Conservation (phyloP, 37 sponge, comb jelly and placozoan species). For the Halichondria panicea region DNA sequence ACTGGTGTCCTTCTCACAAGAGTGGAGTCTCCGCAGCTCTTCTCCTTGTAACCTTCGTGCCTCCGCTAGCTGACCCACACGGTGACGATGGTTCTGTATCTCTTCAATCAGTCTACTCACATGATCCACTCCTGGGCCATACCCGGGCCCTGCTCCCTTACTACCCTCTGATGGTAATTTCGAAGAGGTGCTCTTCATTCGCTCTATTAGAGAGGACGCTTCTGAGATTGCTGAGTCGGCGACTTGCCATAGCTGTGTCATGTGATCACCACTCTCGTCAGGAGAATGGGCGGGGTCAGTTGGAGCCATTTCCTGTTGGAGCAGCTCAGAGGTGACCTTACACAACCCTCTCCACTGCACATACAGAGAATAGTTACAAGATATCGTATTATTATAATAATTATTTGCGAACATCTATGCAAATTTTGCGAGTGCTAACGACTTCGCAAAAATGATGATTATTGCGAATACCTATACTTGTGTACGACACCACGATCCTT, state of each 20-base stretch:
- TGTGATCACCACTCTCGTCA: background rate
- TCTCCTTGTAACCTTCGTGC: constrained; percentile 45
- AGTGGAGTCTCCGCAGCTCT: constrained; percentile 60
- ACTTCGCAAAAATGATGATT: no score
- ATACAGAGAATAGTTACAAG: background rate
- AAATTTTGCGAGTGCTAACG: no score
- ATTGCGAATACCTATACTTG: no score
- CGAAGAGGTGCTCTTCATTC: constrained; percentile 3
- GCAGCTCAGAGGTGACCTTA: background rate
- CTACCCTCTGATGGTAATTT: background rate
- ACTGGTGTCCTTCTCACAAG: constrained; percentile 70
- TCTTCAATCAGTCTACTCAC: constrained; percentile 25
- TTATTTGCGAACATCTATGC: background rate
- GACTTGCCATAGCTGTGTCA: constrained; percentile 27
- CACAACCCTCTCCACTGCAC: constrained; percentile 32
- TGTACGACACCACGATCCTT: no score
- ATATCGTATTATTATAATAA: background rate
- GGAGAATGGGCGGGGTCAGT: constrained; percentile 14
- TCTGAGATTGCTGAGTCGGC: background rate
- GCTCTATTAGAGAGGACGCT: constrained; percentile 12
- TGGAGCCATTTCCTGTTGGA: constrained; percentile 19
- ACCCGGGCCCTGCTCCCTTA: constrained; percentile 5
- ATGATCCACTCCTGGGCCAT: constrained; percentile 25
- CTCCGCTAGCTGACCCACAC: constrained; percentile 50
- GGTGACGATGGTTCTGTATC: constrained; percentile 34